phyloP scores from a whole-genome alignment of 1,140 invertebrate species.

The Radopholus similis region DNA sequence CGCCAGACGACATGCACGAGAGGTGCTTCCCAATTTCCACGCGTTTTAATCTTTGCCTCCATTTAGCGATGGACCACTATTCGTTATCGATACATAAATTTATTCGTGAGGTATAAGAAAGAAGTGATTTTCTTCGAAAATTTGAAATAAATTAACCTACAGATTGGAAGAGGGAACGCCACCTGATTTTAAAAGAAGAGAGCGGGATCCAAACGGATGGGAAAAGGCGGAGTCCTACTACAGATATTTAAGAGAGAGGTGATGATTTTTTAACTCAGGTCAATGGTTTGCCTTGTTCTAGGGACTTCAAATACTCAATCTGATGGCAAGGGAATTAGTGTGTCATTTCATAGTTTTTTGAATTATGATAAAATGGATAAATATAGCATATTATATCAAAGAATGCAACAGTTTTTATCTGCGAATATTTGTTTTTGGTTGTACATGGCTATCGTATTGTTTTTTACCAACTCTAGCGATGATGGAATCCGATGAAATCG shows the following conservation, averaged over 20 bases:
- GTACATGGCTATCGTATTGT: too few relatives aligned
- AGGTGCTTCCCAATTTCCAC: too few relatives aligned
- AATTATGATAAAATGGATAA: too few relatives aligned
- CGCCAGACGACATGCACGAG: conserved; percentile 49
- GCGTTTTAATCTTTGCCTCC: not conserved
- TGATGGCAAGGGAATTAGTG: too few relatives aligned
- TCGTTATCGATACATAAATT: conserved; percentile 55
- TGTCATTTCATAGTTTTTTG: too few relatives aligned
- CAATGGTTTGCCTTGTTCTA: too few relatives aligned
- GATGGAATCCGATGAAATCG: conserved; percentile 36
- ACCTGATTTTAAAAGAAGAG: conserved; percentile 35
- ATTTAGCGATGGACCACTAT: conserved; percentile 38
- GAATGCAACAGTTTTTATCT: too few relatives aligned
- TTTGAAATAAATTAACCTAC: not conserved
- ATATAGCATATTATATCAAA: too few relatives aligned
- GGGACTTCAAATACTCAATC: conserved; percentile 55
- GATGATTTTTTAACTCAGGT: too few relatives aligned
- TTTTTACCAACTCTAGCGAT: too few relatives aligned
- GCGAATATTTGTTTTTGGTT: too few relatives aligned
- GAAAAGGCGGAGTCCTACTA: conserved; percentile 57
- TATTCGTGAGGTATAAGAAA: conserved; percentile 43
- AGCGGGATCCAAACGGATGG: conserved; percentile 45
- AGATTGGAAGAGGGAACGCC: conserved; percentile 52
- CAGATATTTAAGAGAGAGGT: conserved; percentile 54
- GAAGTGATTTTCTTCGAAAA: conserved; percentile 21